Evolutionary conservation across 2,797 vertebrate species (phyloP), one percentile per base, ranked within the genome.

Genomic region (Harpagifer antarcticus): DNA sequence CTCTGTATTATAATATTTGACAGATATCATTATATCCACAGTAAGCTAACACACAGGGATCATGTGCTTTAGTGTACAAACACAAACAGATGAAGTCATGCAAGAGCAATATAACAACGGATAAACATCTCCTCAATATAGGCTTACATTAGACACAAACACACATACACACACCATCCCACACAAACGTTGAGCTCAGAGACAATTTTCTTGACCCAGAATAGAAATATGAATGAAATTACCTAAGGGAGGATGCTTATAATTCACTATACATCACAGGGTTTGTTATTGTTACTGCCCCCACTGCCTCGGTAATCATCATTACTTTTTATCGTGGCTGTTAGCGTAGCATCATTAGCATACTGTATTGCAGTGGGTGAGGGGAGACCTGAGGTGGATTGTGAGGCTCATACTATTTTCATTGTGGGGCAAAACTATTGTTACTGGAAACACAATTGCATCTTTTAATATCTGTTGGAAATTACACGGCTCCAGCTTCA

Each of bases 301-400:
- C 64, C 65, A 44, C 53, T 15, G 27, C 68, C 82, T 76, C 9
- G 3, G 79, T 75, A 80, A 86, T 90, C 72, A 86, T 88, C 78
- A 83, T 91, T 88, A 81, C 65, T 83, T 88, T 37, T 86, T 80
- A 90, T 77, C 85, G 81, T 69, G 70, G 66, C 80, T 77, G 80
- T 79, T 86, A 85, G 83, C 43, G 64, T 81, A 71, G 82, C 76
- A 74, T 90, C 82, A 91, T 93, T 84, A 89, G 74, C 81, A 89
- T 82, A 87, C 72, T 57, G 68, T 86, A 81, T 72, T 83, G 68
- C 60, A 37, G 58, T 66, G 74, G 66, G 61, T 55, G 78, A 78
- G 78, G 63, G 78, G 65, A 74, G 74, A 84, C 75, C 77, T 13
- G 66, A 68, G 81, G 81, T 78, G 68, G 63, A 74, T 77, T 76